Base-by-base conservation (phyloP, 2,888 invertebrate genomes). In the Drosophila pegasa region DNA sequence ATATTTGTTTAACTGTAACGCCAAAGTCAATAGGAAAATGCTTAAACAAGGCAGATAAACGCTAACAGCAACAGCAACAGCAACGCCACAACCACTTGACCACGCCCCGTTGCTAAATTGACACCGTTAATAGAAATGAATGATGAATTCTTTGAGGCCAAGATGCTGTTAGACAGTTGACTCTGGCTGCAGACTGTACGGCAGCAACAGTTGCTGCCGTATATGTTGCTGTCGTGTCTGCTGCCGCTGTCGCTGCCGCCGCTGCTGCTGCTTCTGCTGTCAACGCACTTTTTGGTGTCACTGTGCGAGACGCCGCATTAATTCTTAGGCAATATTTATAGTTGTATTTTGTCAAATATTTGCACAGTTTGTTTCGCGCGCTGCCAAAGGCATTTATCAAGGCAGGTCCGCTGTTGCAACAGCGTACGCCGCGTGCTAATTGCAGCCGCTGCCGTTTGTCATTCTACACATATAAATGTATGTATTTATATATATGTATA, bases 271-370 rank as follows among this genome's bases (percentile, higher is more conserved):
- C 54, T 80, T 55, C 20, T 20, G 63, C 67, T 80, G 75, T 76
- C 82, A 85, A 83, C 86, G 88, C 86, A 83, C 83, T 83, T 83
- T 83, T 87, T 79, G 83, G 83, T 87, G 88, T 87, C 87, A 82
- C 67, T 87, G 88, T 82, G 75, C 61, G 68, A 67, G 74, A 68
- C 67, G 81, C 57, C 64, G 78, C 87, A 81, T 87, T 89, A 87
- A 87, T 89, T 87, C 89, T 87, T 87, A 68, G 87, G 88, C 89
- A 85, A 89, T 87, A 87, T 87, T 87, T 87, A 89, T 89, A 87
- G 88, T 84, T 87, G 87, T 89, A 87, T 87, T 87, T 87, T 87
- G 87, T 87, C 88, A 87, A 87, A 87, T 87, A 87, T 87, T 87
- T 87, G 86, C 89, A 87, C 89, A 88, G 89, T 87, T 86, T 81